A percentile compares a stretch with the other conserved stretches of the same genome.
Conservation (phyloP, 2,113 vertebrate species). For the Tragelaphus buxtoni region DNA sequence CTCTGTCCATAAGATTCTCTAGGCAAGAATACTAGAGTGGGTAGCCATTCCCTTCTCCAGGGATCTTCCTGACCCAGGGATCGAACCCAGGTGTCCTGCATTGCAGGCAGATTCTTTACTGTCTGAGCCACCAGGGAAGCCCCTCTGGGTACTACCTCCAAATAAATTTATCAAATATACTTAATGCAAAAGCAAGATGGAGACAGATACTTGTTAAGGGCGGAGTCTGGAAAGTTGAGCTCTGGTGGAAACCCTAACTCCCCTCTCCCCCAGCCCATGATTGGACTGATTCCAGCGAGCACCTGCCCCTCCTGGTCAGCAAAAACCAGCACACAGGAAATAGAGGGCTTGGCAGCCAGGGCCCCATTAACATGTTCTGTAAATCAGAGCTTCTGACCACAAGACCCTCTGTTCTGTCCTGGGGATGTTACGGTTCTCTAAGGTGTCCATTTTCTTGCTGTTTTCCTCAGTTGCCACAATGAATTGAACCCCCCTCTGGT, state of each 20-base stretch:
- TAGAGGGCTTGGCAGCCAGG: neutral
- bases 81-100: neutral
- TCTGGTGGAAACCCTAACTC: neutral
- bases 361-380: fast-evolving
- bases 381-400: neutral
- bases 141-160: neutral
- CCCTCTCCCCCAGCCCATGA: no score
- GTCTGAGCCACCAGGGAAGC: neutral
- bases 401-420: fast-evolving
- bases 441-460: neutral
- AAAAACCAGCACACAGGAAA: neutral
- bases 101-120: neutral
- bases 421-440: neutral
- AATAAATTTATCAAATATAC: neutral
- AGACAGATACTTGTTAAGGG: no score
- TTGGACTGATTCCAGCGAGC: neutral
- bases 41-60: neutral
- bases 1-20: neutral
- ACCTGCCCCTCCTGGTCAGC: neutral
- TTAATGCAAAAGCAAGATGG: neutral
- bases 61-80: neutral
- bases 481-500: neutral
- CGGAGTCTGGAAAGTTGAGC: neutral
- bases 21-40: neutral
- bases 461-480: neutral